Evolutionary conservation across 2,113 vertebrate genomes (phyloP), one percentile per base, ranked within the genome.

Genomic region (Lophius piscatorius): DNA sequence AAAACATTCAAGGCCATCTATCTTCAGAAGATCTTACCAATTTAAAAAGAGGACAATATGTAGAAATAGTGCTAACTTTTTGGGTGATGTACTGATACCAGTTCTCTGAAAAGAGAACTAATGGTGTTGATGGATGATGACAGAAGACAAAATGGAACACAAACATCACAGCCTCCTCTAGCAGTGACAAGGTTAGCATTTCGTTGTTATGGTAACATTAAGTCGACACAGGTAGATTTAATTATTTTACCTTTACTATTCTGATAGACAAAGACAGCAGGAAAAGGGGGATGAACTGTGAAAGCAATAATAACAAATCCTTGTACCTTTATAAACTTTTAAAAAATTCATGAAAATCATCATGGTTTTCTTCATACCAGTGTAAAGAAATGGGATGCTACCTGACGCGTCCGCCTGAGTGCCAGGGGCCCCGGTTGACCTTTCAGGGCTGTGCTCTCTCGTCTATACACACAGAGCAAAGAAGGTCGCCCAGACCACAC

Each of bases 181-280:
- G 62, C 45, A 41, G 31, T 83, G 92, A 94, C 93, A 97, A 93
- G 91, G 94, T 95, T 97, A 96, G 94, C 94, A 97, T 78, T 90
- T 92, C 89, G 70, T 75, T 64, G 41, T 77, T 77, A 54, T 48
- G 45, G 68, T 44, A 68, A 41, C 59, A 64, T 29, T 13, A 75
- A 76, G 56, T 38, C 23, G n/a, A 74, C 42, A 62, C 24, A 69
- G 33, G 33, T 50, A 52, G 49, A 50, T 76, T 49, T 78, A 44
- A 77, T 73, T 82, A 63, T 51, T 81, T 87, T 79, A 85, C 21
- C 64, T 78, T 72, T 54, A 70, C 39, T 65, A 47, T 65, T 49
- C 29, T 63, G 51, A 34, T 57, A 22, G 31, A 58, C 63, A 35
- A 69, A 46, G 42, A 47, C 48, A 58, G 78, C 33, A 10, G n/a